Evolutionary conservation across 1,140 invertebrate genomes (phyloP).

Genomic region (Aethina tumida): DNA sequence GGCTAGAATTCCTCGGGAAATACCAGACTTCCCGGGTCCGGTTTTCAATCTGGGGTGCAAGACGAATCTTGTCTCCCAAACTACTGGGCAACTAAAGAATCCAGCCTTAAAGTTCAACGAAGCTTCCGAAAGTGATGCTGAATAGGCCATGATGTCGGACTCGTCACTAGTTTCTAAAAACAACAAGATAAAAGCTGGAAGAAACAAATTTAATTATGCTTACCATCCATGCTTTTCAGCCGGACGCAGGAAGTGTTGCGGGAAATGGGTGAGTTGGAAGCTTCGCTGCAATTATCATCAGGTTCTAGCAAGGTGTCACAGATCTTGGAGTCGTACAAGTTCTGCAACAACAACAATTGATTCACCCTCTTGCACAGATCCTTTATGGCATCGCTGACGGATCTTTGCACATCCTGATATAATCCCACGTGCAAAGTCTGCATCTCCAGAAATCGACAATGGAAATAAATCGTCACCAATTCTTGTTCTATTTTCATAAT

Average conservation of each 20-base stretch:
- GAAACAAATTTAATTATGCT: constrained; percentile 8
- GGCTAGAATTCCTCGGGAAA: constrained; percentile 53
- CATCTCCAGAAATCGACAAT: constrained; percentile 51
- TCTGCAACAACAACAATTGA: constrained; percentile 60
- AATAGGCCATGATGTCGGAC: constrained; percentile 17
- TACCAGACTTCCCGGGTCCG: constrained; percentile 46
- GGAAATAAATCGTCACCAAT: constrained; percentile 60
- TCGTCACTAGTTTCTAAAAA: constrained; percentile 25
- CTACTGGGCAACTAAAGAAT: constrained; percentile 61
- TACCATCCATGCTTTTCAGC: constrained; percentile 30
- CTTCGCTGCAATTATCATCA: constrained; percentile 36
- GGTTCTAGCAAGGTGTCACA: constrained; percentile 62
- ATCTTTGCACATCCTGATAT: constrained; percentile 45
- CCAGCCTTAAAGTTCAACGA: constrained; percentile 49
- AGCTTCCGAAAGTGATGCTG: constrained; percentile 37
- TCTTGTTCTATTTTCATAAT: constrained; percentile 53
- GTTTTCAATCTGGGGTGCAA: constrained; percentile 65
- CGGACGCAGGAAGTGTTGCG: constrained; percentile 20
- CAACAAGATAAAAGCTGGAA: constrained; percentile 9
- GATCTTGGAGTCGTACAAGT: constrained; percentile 57
- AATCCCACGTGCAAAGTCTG: constrained; percentile 40
- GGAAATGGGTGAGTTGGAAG: constrained; percentile 13
- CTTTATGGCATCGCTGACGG: constrained; percentile 46
- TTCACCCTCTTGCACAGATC: constrained; percentile 59
- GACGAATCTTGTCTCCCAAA: constrained; percentile 61